These are phyloP conservation scores for Leptopilina syphax DNA, from an alignment of 2,888 invertebrate species.

Conservation along the genomic window DNA sequence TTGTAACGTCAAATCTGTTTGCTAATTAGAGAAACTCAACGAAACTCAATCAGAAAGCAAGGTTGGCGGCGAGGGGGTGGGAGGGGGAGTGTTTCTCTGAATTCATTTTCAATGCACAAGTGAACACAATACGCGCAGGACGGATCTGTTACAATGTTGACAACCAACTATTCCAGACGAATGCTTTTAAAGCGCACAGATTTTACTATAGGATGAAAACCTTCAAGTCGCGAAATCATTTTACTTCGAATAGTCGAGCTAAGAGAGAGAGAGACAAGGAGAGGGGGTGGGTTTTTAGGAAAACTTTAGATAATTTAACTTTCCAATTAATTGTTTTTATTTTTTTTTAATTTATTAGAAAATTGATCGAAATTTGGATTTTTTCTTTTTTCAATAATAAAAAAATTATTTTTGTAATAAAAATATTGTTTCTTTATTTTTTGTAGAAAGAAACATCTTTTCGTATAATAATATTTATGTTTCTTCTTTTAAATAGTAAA, in stretches of 20 bases:
- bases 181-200: constrained; percentile 16
- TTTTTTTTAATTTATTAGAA: background rate
- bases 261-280: background rate
- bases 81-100: constrained; percentile 8
- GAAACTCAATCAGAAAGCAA: constrained; percentile 36
- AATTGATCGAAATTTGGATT: background rate
- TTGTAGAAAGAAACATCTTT: too few species aligned
- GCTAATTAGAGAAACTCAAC: constrained; percentile 37
- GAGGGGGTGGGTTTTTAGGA: background rate
- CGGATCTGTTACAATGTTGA: constrained; percentile 29
- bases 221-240: constrained; percentile 12
- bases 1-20: constrained; percentile 40
- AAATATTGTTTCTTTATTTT: too few species aligned
- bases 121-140: constrained; percentile 21
- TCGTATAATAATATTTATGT: too few species aligned
- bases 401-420: too few species aligned
- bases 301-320: constrained; percentile 5
- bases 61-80: too few species aligned
- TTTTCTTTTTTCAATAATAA: too few species aligned
- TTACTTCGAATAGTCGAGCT: background rate
- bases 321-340: background rate
- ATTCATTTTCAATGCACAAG: constrained; percentile 23
- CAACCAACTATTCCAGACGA: constrained; percentile 32
- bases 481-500: too few species aligned
- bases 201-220: constrained; percentile 25